A percentile compares a stretch with the other conserved stretches of the same genome.
Evolutionary conservation across 2,113 vertebrate species (phyloP).

Genomic region (Lutjanus erythropterus): DNA sequence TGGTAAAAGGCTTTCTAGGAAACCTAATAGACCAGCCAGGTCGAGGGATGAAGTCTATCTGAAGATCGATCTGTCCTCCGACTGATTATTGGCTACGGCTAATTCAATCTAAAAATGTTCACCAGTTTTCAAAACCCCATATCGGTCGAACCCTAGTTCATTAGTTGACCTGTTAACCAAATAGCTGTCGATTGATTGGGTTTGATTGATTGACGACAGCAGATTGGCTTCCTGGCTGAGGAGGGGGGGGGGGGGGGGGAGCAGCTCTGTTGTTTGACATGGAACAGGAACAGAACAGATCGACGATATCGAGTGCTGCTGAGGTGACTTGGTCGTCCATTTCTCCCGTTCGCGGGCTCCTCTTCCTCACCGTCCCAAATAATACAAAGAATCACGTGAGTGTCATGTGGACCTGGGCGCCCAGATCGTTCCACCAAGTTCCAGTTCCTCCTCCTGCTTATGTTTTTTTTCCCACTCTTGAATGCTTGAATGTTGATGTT

Average conservation of each 20-base stretch:
- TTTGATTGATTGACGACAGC: slow-evolving; percentile 78
- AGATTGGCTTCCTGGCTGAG: slow-evolving; percentile 48
- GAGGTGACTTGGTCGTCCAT: slow-evolving; percentile 53
- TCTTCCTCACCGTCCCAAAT: slow-evolving; percentile 22
- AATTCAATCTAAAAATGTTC: neutral
- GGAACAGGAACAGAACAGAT: slow-evolving; percentile 38
- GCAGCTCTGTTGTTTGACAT: slow-evolving; percentile 63
- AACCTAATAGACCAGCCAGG: neutral
- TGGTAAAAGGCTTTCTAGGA: neutral
- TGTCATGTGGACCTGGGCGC: neutral
- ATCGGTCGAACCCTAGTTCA: slow-evolving; percentile 44
- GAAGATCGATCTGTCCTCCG: neutral
- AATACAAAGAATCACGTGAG: neutral
- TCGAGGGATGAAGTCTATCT: neutral
- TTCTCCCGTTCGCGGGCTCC: neutral
- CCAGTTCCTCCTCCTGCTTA: slow-evolving; percentile 12
- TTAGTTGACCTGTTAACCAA: slow-evolving; percentile 52
- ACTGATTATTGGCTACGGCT: neutral
- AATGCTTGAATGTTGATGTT: slow-evolving; percentile 46
- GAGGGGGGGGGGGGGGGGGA: neutral
- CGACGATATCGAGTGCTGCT: neutral
- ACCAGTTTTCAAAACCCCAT: slow-evolving; percentile 8
- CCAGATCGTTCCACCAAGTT: slow-evolving; percentile 15
- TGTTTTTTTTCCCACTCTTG: slow-evolving; percentile 1
- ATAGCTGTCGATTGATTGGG: slow-evolving; percentile 69